Conservation (phyloP, 2,113 vertebrate species). For the Tor tambroides region DNA sequence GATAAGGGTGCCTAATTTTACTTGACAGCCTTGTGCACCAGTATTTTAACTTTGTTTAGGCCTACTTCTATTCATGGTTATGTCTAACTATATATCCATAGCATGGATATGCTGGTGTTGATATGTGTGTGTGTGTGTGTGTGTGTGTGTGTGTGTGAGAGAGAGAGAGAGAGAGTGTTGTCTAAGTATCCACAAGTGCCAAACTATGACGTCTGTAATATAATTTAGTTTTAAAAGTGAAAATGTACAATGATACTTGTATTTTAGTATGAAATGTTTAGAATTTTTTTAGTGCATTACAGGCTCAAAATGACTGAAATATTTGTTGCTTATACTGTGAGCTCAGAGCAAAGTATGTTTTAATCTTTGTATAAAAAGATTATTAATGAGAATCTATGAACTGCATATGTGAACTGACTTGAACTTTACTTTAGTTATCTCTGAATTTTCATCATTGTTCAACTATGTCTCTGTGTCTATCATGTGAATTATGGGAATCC, state of each 20-base stretch:
- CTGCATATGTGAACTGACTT: not conserved
- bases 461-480: not conserved
- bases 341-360: not conserved
- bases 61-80: not conserved
- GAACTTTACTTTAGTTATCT: not conserved
- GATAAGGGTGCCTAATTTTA: not conserved
- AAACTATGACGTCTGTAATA: not conserved
- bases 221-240: not conserved
- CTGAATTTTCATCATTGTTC: not conserved
- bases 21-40: not conserved
- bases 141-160: too few relatives aligned
- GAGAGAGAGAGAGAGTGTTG: too few relatives aligned
- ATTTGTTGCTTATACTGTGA: not conserved
- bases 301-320: not conserved
- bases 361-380: not conserved
- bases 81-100: not conserved
- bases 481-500: not conserved
- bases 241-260: not conserved
- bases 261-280: not conserved
- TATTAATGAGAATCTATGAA: not conserved
- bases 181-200: not conserved
- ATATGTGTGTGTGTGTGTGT: too few relatives aligned
- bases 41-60: not conserved
- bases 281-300: not conserved
- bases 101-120: not conserved